phyloP scores from a whole-genome alignment of 2,797 vertebrate genomes.

The Decapterus maruadsi region DNA sequence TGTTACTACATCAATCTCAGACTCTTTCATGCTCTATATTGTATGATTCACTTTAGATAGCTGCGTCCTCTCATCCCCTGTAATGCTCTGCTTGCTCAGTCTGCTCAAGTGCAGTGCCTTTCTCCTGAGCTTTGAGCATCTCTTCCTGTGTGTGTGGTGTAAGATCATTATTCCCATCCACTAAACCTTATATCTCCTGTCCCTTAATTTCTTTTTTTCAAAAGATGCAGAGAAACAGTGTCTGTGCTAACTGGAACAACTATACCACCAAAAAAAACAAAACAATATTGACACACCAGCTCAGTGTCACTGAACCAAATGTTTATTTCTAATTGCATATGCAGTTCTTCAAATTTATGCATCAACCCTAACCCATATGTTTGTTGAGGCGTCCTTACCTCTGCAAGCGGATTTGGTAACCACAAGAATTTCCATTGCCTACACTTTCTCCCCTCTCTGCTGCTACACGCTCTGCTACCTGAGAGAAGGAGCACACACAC shows the following conservation, averaged over 20 bases:
- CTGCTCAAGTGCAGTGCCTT: constrained; percentile 14
- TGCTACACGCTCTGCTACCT: constrained; percentile 98
- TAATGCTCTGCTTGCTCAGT: background rate
- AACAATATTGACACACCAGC: no score
- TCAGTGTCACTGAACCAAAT: no score
- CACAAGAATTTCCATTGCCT: constrained; percentile 93
- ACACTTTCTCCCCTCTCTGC: constrained; percentile 93
- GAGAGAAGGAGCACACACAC: constrained; percentile 15
- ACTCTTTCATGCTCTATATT: background rate
- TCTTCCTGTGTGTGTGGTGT: constrained; percentile 2
- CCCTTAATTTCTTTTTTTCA: background rate
- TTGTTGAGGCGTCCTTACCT: constrained; percentile 82
- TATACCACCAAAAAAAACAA: no score
- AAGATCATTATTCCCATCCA: background rate
- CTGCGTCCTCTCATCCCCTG: background rate
- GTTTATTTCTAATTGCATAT: no score
- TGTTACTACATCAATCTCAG: constrained; percentile 12
- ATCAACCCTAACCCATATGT: constrained; percentile 17
- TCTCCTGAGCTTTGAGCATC: background rate
- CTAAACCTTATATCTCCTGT: background rate
- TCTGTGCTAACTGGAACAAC: no score
- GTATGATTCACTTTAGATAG: constrained; percentile 23
- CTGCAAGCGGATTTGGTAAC: constrained; percentile 98
- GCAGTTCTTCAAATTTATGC: constrained; percentile 6
- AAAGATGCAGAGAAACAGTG: no score